Conservation (phyloP, 2,797 vertebrate species). For the Lemur catta region DNA sequence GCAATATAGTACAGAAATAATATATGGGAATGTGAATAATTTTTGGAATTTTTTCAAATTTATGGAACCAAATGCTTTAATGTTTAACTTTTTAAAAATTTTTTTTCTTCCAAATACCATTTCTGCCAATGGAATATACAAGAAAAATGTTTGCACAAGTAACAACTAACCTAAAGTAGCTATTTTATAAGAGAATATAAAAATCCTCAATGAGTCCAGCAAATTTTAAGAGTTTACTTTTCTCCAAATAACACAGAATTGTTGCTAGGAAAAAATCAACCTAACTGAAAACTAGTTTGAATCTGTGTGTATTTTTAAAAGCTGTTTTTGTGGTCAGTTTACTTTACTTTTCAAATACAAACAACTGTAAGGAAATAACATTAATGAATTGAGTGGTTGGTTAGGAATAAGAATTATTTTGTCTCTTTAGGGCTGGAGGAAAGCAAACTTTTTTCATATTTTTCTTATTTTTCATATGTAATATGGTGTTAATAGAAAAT, state of each 20-base stretch:
- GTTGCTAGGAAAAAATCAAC: not conserved
- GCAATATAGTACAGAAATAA: not conserved
- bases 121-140: not conserved
- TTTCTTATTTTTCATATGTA: constrained; percentile 12
- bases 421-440: not conserved
- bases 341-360: not conserved
- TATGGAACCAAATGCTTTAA: not conserved
- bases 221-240: not conserved
- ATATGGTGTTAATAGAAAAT: constrained; percentile 7
- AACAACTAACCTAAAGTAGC: not conserved
- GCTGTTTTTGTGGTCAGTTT: not conserved
- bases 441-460: not conserved
- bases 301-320: not conserved
- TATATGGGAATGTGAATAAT: not conserved
- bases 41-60: not conserved
- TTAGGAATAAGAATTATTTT: not conserved
- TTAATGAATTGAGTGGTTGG: not conserved
- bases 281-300: not conserved
- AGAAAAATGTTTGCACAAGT: not conserved
- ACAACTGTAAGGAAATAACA: not conserved
- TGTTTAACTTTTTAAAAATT: not conserved
- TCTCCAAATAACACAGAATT: not conserved
- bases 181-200: not conserved
- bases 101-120: not conserved
- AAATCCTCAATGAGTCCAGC: not conserved